These are phyloP conservation scores for Ptychobarbus kaznakovi DNA, from an alignment of 2,797 vertebrate genomes.

Conservation along the genomic window DNA sequence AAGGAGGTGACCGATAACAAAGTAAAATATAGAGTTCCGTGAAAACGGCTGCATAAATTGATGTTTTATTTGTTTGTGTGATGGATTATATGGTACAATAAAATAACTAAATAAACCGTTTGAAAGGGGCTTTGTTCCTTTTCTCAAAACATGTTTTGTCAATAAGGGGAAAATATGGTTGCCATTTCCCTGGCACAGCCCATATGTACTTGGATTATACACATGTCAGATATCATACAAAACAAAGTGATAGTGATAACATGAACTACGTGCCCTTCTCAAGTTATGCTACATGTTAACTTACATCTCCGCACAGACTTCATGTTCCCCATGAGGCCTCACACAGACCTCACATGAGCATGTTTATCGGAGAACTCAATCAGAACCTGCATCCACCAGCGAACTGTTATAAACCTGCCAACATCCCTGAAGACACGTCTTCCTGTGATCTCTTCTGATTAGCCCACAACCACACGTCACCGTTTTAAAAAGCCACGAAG, in stretches of 20 bases:
- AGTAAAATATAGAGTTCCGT: background rate
- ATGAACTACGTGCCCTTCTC: background rate
- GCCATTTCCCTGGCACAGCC: background rate
- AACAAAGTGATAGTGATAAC: constrained; percentile 4
- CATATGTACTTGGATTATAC: background rate
- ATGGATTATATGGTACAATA: background rate
- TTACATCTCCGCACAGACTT: background rate
- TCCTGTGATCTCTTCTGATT: constrained; percentile 9
- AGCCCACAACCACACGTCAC: constrained; percentile 27
- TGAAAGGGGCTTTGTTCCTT: background rate
- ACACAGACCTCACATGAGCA: constrained; percentile 2
- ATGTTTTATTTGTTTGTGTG: background rate
- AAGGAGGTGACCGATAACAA: background rate
- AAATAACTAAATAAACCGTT: background rate
- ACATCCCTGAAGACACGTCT: constrained; percentile 34
- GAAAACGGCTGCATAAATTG: background rate
- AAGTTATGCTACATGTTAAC: background rate
- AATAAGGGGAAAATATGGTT: background rate
- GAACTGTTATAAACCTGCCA: background rate
- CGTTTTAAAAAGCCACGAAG: constrained; percentile 33
- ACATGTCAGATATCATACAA: background rate
- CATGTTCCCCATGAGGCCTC: background rate
- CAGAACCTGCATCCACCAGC: constrained; percentile 20
- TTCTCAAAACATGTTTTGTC: background rate
- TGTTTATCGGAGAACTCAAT: constrained; percentile 32